Evolutionary conservation across 2,113 vertebrate genomes (phyloP).

Genomic region (Poecilia latipinna): DNA sequence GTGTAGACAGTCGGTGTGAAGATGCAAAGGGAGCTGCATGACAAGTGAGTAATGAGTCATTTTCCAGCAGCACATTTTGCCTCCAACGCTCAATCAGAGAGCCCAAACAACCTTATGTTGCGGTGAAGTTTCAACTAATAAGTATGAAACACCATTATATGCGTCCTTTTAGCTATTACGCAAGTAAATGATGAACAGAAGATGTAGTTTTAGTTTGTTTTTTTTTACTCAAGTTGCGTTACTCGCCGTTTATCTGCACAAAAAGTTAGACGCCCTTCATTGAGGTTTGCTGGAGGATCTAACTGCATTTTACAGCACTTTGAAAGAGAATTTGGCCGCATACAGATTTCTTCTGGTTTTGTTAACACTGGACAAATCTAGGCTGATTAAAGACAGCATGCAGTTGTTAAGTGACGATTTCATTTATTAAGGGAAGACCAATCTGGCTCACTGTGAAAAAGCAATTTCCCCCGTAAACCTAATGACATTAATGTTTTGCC

Average conservation of each 20-base stretch:
- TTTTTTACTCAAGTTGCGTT: constrained; percentile 26
- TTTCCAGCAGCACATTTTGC: constrained; percentile 37
- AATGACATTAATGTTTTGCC: too few relatives aligned
- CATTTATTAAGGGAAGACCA: too few relatives aligned
- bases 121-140: constrained; percentile 32
- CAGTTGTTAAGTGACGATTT: too few relatives aligned
- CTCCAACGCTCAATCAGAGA: constrained; percentile 29
- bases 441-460: too few relatives aligned
- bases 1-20: constrained; percentile 44
- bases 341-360: too few relatives aligned
- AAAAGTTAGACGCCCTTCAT: constrained; percentile 7
- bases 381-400: too few relatives aligned
- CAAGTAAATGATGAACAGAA: constrained; percentile 27
- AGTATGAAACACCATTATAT: constrained; percentile 28
- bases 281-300: constrained; percentile 22
- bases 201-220: background rate
- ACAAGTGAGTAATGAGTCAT: constrained; percentile 48
- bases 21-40: constrained; percentile 37
- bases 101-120: constrained; percentile 24
- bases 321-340: too few relatives aligned
- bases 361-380: too few relatives aligned
- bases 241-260: constrained; percentile 25
- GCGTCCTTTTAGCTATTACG: constrained; percentile 29
- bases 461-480: too few relatives aligned
- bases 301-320: too few relatives aligned